Evolutionary conservation across 2,113 vertebrate species (phyloP), one percentile per base, ranked within the genome.

Genomic region (Pyrgilauda ruficollis): DNA sequence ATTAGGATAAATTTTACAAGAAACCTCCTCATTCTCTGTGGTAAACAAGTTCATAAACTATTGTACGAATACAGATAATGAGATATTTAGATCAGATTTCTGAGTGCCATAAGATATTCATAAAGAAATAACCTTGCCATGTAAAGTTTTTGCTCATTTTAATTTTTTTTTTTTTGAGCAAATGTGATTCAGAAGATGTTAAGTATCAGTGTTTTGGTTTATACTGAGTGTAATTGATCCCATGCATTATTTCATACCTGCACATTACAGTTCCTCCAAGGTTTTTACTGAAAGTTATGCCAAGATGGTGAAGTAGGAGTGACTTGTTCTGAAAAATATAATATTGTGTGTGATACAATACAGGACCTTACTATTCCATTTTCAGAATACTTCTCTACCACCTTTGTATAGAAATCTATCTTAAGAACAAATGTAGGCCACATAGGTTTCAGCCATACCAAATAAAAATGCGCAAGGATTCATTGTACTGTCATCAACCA

Each of bases 21-120:
- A 33, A 92, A 90, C 5, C 10, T 53, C 55, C 89, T 84, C 22
- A 52, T 93, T 93, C 59, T 47, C 23, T 62, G 15, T 46, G 22
- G 22, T 80, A 90, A 95, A 83, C 33, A 80, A 67, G 19, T 30
- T 89, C 30, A 74, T 63, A 68, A 94, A 87, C 26, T 83, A 46
- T 94, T 89, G n/a, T 92, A 62, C 0, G 0, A 64, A 53, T 17
- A 66, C 28, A 93, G 21, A 53, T 88, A 80, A 93, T 87, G 26
- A 94, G 58, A 87, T 17, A 41, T 78, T 93, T 74, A 74, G 39
- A 75, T 50, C 44, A 53, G 33, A 85, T 94, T 96, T 92, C 66
- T 49, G 74, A 0, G 0, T 87, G 5, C 30, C 13, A 39, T 62
- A 53, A 73, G 7, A 37, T 79, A 69, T 62, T 84, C 6, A 39